phyloP scores from a whole-genome alignment of 2,113 vertebrate genomes.

The Mustela lutreola region DNA sequence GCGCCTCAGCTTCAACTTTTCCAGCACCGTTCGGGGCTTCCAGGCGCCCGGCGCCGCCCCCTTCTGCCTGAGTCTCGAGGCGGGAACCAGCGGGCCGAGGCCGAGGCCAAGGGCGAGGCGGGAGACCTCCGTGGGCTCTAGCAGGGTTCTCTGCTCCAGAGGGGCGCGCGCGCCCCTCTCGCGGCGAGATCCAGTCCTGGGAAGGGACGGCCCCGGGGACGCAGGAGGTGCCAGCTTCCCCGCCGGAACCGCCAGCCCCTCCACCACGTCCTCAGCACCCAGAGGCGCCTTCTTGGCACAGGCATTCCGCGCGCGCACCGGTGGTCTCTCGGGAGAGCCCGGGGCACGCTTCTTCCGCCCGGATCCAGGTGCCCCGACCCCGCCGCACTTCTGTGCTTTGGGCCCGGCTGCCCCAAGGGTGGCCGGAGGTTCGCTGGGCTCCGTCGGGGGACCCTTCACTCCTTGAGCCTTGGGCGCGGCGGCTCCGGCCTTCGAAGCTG shows the following conservation, averaged over 20 bases:
- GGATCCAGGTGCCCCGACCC: not conserved
- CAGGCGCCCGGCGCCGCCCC: not conserved
- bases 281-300: not conserved
- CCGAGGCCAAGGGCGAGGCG: rapidly evolving
- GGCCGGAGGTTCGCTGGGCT: not conserved
- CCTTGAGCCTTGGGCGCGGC: not conserved
- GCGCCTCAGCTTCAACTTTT: constrained; percentile 68
- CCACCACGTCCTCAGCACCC: not conserved
- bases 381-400: rapidly evolving
- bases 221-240: not conserved
- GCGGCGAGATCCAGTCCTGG: not conserved
- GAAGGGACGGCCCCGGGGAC: rapidly evolving
- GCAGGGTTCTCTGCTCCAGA: not conserved
- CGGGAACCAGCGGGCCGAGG: rapidly evolving
- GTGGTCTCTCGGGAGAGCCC: rapidly evolving
- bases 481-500: not conserved
- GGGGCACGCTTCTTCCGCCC: not conserved
- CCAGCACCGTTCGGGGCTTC: constrained; percentile 66
- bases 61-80: rapidly evolving
- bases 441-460: rapidly evolving
- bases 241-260: rapidly evolving
- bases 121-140: rapidly evolving
- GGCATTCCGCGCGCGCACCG: rapidly evolving
- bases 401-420: not conserved
- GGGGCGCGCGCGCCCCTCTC: not conserved